A percentile compares a stretch with the other conserved stretches of the same genome.
These are phyloP conservation scores for Hippocampus kuda DNA, from an alignment of 2,797 vertebrate genomes.

Conservation along the genomic window DNA sequence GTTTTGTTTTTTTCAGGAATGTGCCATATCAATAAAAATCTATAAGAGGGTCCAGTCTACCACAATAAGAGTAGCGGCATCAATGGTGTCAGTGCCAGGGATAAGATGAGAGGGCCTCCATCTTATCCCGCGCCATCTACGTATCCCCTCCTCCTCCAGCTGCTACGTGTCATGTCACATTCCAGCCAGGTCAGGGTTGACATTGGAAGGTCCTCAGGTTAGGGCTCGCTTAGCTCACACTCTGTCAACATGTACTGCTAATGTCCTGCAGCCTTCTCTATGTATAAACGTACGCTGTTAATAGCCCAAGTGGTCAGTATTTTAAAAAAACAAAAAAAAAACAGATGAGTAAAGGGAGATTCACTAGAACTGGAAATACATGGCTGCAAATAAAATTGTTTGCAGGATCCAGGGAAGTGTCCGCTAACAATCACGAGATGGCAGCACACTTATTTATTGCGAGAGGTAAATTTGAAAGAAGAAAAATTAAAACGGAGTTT, in stretches of 20 bases:
- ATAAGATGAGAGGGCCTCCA: too few species aligned
- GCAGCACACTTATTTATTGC: too few species aligned
- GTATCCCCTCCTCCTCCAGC: conserved; percentile 13
- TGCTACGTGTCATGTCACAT: conserved; percentile 58
- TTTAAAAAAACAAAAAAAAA: too few species aligned
- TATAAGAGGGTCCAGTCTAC: not conserved
- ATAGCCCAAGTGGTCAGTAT: not conserved
- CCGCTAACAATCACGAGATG: too few species aligned
- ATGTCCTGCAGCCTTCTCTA: conserved; percentile 20
- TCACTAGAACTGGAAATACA: not conserved
- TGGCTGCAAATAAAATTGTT: not conserved
- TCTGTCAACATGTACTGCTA: conserved; percentile 25
- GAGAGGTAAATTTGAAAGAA: too few species aligned
- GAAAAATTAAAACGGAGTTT: too few species aligned
- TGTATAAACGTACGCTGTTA: not conserved
- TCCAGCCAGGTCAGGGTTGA: conserved; percentile 65
- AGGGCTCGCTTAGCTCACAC: conserved; percentile 25
- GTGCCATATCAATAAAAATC: not conserved
- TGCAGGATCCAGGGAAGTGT: too few species aligned
- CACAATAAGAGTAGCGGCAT: conserved; percentile 6
- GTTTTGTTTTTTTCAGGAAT: not conserved
- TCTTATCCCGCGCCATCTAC: conserved; percentile 25
- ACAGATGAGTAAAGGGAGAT: not conserved
- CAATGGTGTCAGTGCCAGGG: conserved; percentile 17
- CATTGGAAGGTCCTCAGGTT: conserved; percentile 22